Evolutionary conservation across 2,113 vertebrate genomes (phyloP).

Genomic region (Hippoglossus stenolepis): DNA sequence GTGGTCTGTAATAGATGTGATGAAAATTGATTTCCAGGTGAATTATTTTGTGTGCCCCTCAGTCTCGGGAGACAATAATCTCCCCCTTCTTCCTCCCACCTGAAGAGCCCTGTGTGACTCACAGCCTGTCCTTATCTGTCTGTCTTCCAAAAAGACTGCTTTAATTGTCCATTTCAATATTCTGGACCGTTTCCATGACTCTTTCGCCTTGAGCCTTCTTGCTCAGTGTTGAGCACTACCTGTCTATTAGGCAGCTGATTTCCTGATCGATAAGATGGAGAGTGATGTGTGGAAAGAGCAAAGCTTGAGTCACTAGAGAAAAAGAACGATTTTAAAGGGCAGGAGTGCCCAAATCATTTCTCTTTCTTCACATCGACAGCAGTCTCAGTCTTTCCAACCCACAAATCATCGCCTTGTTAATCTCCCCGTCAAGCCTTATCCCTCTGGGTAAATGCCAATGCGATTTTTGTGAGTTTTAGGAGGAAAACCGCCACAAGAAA

Average conservation of each 20-base stretch:
- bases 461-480: constrained; percentile 32
- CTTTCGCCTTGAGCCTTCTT: constrained; percentile 45
- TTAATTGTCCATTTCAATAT: constrained; percentile 76
- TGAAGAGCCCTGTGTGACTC: constrained; percentile 38
- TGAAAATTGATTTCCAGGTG: constrained; percentile 83
- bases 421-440: constrained; percentile 39
- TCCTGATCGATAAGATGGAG: constrained; percentile 66
- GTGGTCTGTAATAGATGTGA: constrained; percentile 70
- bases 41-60: constrained; percentile 72
- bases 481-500: constrained; percentile 26
- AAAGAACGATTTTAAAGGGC: constrained; percentile 49
- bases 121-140: constrained; percentile 27
- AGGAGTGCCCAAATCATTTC: constrained; percentile 45
- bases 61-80: constrained; percentile 57
- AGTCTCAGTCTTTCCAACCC: constrained; percentile 26
- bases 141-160: constrained; percentile 47
- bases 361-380: constrained; percentile 35
- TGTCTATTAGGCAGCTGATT: constrained; percentile 68
- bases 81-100: neutral
- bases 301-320: constrained; percentile 32
- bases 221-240: constrained; percentile 45
- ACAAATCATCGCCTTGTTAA: constrained; percentile 63
- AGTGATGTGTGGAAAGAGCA: constrained; percentile 52
- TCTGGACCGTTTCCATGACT: constrained; percentile 49
- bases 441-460: constrained; percentile 49